Evolutionary conservation across 2,888 invertebrate genomes (phyloP), one percentile per base, ranked within the genome.

Genomic region (Drosophila conformis): DNA sequence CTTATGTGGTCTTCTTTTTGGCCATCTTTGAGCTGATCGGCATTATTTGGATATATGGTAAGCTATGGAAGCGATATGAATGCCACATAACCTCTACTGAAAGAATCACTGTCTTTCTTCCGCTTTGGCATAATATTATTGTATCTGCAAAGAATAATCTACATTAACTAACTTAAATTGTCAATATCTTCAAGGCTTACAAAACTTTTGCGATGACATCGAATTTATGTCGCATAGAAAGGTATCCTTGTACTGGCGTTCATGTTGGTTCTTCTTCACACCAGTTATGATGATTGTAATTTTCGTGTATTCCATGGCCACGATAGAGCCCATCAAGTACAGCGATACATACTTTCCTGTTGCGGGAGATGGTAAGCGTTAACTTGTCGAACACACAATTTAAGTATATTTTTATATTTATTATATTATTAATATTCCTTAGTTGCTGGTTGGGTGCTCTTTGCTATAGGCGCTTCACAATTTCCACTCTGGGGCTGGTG

Each of bases 221-320:
- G 96, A 97, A 90, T 97, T 95, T 91, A 97, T 97, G 97, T 92
- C 96, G 80, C 95, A 95, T 29, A 94, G 93, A 25, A 94, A 94
- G 89, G 95, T 92, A 0, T 94, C 95, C 0, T 77, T 95, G 15
- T 97, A 97, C 91, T 97, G 97, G 97, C 94, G 96, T 56, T 69
- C 96, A 29, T 96, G 96, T 76, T 97, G 97, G 97, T 94, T 95
- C 0, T 62, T 96, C 42, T 93, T 96, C 59, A 96, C 96, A 10
- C 97, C 97, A 0, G 90, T 94, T 0, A 93, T 96, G 78, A 95
- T 97, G 94, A 92, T 95, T 10, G 90, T 94, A 1, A 96, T 97
- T 48, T 95, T 97, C 80, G 82, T 96, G 4, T 97, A 96, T 89
- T 96, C 96, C 2, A 92, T 96, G 58, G 88, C 92, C 0, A 95